A percentile compares a stretch with the other conserved stretches of the same genome.
phyloP scores from a whole-genome alignment of 2,113 vertebrate species.

The Spilogale gracilis region DNA sequence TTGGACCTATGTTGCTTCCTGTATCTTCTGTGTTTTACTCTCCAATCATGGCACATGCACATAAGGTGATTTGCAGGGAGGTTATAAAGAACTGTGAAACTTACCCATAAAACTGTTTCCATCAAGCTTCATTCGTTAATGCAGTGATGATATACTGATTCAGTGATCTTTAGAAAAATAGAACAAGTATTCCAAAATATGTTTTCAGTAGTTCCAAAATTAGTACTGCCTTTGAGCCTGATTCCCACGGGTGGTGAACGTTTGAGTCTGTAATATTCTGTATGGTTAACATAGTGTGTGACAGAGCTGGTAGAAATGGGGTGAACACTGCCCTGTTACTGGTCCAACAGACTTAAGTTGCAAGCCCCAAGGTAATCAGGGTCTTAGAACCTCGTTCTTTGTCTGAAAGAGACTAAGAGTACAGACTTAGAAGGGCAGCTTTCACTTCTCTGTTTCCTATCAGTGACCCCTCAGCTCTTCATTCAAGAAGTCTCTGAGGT shows the following conservation, averaged over 20 bases:
- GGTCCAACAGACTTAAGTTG: neutral
- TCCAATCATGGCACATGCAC: neutral
- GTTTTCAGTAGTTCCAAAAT: neutral
- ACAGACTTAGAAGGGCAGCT: neutral
- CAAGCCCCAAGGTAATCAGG: neutral
- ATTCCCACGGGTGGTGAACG: neutral
- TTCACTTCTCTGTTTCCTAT: neutral
- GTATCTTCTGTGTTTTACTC: neutral
- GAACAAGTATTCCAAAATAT: neutral
- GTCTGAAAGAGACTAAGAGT: neutral
- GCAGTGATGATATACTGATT: neutral
- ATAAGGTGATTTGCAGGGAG: neutral
- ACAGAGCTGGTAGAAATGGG: neutral
- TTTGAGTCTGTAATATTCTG: neutral
- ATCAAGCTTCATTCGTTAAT: neutral
- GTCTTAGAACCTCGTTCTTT: neutral
- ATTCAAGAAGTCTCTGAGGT: neutral
- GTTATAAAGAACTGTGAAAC: neutral
- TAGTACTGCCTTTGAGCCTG: neutral
- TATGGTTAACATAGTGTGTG: neutral
- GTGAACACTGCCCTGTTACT: neutral
- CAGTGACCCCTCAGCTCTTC: neutral
- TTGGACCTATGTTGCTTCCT: neutral
- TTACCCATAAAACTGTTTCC: neutral
- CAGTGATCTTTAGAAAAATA: neutral